These are phyloP conservation scores for Pammene fasciana DNA, from an alignment of 2,888 invertebrate species.

Conservation along the genomic window DNA sequence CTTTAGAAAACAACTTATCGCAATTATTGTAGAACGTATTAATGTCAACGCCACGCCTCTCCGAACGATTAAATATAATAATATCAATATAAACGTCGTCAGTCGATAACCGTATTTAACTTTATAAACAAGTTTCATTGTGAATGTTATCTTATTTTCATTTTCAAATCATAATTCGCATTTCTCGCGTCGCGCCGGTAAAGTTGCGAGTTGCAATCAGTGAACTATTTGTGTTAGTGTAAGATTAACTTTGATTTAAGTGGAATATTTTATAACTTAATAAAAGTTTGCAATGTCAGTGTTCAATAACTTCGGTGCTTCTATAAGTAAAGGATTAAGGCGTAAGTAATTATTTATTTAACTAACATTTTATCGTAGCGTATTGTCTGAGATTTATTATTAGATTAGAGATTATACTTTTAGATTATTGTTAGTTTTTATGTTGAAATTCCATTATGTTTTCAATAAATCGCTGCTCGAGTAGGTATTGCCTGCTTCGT, in stretches of 20 bases:
- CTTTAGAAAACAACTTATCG: conserved; percentile 39
- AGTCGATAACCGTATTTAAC: conserved; percentile 25
- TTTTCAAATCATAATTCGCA: conserved; percentile 41
- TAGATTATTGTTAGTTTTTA: too few relatives aligned
- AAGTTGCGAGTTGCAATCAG: conserved; percentile 22
- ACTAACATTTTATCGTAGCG: not conserved
- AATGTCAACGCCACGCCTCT: conserved; percentile 65
- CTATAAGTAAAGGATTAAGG: conserved; percentile 67
- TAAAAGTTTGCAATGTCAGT: conserved; percentile 63
- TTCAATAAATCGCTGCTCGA: too few relatives aligned
- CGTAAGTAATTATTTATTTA: conserved; percentile 63
- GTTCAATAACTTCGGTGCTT: conserved; percentile 74
- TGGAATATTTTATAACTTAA: conserved; percentile 43
- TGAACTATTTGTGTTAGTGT: conserved; percentile 25
- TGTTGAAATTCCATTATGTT: too few relatives aligned
- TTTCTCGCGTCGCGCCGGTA: conserved; percentile 43
- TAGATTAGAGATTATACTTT: too few relatives aligned
- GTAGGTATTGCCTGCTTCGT: too few relatives aligned
- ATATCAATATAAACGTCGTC: conserved; percentile 16
- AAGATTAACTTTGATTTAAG: conserved; percentile 47
- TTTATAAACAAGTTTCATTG: conserved; percentile 32
- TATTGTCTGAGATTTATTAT: too few relatives aligned
- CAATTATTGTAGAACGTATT: conserved; percentile 46
- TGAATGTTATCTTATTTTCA: conserved; percentile 41
- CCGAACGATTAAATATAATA: conserved; percentile 46